Conservation (phyloP, 2,113 vertebrate genomes). For the Pogonocichla stellata region DNA sequence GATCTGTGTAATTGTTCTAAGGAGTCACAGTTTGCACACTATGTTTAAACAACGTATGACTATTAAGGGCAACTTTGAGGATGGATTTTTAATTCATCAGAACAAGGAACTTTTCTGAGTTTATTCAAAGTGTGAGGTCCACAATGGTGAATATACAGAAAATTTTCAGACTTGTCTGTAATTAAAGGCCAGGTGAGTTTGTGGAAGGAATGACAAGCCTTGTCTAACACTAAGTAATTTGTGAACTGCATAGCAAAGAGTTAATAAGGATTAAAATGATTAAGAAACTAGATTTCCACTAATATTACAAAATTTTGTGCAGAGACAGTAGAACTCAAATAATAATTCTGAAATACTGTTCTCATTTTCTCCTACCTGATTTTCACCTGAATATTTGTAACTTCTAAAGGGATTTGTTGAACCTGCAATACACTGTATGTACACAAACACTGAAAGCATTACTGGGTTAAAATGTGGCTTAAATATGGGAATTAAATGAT, state of each 20-base stretch:
- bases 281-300: neutral
- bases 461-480: neutral
- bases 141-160: neutral
- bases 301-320: neutral
- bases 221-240: neutral
- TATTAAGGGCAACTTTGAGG: conserved; percentile 30
- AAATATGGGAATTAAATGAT: neutral
- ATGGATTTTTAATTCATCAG: conserved; percentile 32
- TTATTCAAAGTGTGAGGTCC: neutral
- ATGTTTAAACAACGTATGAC: neutral
- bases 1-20: conserved; percentile 54
- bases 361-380: neutral
- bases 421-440: neutral
- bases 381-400: neutral
- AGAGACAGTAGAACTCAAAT: neutral
- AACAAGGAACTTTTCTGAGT: neutral
- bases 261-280: neutral
- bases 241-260: neutral
- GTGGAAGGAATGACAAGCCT: neutral
- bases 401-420: neutral
- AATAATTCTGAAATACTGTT: neutral
- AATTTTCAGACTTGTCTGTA: neutral
- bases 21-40: conserved; percentile 65
- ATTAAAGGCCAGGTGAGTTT: neutral
- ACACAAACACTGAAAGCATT: neutral